phyloP scores from a whole-genome alignment of 2,113 vertebrate species.

The Anarrhichthys ocellatus region DNA sequence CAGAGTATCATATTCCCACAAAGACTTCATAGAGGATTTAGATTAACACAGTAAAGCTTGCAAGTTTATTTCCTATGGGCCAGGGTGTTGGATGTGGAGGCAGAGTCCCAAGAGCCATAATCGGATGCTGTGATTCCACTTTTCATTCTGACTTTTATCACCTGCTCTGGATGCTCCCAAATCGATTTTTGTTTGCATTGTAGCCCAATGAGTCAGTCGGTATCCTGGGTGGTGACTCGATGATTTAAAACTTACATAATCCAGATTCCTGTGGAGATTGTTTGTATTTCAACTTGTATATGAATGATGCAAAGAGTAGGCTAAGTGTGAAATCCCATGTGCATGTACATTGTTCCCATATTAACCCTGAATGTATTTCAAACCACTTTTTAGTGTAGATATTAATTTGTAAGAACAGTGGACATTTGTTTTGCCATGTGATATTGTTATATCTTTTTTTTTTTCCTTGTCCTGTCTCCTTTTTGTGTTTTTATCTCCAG shows the following conservation, averaged over 20 bases:
- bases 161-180: slow-evolving; percentile 50
- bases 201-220: slow-evolving; percentile 51
- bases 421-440: neutral
- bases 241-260: slow-evolving; percentile 41
- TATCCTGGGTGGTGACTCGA: neutral
- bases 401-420: neutral
- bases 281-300: neutral
- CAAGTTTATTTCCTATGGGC: slow-evolving; percentile 59
- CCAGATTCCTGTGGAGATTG: slow-evolving; percentile 16
- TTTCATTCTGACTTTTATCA: slow-evolving; percentile 64
- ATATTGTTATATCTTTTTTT: neutral
- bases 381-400: neutral
- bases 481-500: neutral
- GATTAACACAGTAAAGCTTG: slow-evolving; percentile 50
- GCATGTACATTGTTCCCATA: neutral
- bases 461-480: neutral
- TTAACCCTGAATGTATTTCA: neutral
- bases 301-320: neutral
- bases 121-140: slow-evolving; percentile 50
- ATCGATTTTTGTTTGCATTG: slow-evolving; percentile 68
- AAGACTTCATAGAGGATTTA: slow-evolving; percentile 42
- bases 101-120: slow-evolving; percentile 48
- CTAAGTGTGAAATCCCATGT: neutral
- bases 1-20: slow-evolving; percentile 29
- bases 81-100: slow-evolving; percentile 43